Conservation (phyloP, 2,888 invertebrate genomes). For the Parnassius apollo region DNA sequence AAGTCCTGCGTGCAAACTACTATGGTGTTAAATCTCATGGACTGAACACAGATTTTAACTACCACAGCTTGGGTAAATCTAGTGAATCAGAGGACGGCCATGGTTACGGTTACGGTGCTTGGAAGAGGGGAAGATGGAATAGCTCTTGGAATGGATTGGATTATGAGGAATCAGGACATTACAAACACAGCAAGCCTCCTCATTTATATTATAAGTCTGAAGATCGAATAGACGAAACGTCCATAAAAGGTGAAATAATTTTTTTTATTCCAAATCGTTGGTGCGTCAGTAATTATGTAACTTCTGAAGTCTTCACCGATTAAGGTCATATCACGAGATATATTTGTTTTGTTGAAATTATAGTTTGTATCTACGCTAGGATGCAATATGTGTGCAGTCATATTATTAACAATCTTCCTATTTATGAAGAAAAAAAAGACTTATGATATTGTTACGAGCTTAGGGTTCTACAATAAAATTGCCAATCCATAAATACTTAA, state of each 20-base stretch:
- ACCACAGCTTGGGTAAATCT: constrained; percentile 67
- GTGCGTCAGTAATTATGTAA: too few species aligned
- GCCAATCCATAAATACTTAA: too few species aligned
- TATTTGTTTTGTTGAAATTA: too few species aligned
- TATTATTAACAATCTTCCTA: too few species aligned
- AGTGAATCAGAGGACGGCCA: constrained; percentile 39
- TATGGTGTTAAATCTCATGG: constrained; percentile 53
- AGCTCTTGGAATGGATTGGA: constrained; percentile 50
- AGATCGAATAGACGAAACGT: constrained; percentile 50
- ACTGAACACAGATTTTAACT: constrained; percentile 59
- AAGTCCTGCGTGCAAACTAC: constrained; percentile 49
- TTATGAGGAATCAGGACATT: constrained; percentile 46
- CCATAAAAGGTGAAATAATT: constrained; percentile 48
- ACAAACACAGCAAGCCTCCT: constrained; percentile 41
- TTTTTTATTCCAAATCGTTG: too few species aligned
- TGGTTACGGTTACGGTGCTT: constrained; percentile 57
- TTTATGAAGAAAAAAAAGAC: too few species aligned
- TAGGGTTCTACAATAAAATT: too few species aligned
- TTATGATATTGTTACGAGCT: too few species aligned
- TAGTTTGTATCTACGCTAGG: too few species aligned
- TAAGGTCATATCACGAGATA: too few species aligned
- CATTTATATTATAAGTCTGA: constrained; percentile 38
- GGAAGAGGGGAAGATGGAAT: constrained; percentile 65
- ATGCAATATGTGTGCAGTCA: too few species aligned
- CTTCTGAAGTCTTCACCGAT: too few species aligned